Conservation (phyloP, 2,113 vertebrate genomes). For the Trinectes maculatus region DNA sequence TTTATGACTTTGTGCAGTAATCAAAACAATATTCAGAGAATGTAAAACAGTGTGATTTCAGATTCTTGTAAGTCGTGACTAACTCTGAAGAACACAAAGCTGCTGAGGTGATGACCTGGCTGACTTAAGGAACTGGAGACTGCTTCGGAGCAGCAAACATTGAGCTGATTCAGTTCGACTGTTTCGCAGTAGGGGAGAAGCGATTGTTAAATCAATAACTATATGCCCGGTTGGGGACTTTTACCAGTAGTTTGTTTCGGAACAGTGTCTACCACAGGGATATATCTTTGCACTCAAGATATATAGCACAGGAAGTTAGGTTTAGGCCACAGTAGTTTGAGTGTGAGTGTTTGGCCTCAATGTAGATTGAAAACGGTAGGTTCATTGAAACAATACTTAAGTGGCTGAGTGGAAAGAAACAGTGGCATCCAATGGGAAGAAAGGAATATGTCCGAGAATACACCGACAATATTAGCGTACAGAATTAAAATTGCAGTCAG, state of each 20-base stretch:
- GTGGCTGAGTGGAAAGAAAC: neutral
- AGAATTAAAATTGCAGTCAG: neutral
- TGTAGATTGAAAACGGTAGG: conserved; percentile 40
- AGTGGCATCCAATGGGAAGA: neutral
- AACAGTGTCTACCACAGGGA: neutral
- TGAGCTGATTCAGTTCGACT: conserved; percentile 20
- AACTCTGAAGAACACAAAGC: too few relatives aligned
- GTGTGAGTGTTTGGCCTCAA: conserved; percentile 51
- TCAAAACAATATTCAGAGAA: too few relatives aligned
- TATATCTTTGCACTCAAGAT: neutral
- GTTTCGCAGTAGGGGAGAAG: neutral
- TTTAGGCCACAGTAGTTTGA: conserved; percentile 68
- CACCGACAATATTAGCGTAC: neutral
- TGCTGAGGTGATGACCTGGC: neutral
- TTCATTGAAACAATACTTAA: conserved; percentile 38
- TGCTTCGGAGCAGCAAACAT: conserved; percentile 8
- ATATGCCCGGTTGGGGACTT: neutral
- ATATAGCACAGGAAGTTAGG: conserved; percentile 60
- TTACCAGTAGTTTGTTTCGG: neutral
- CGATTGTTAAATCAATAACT: neutral
- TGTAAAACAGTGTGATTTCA: too few relatives aligned
- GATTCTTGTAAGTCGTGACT: too few relatives aligned
- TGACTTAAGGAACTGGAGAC: too few relatives aligned
- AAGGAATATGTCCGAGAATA: neutral
- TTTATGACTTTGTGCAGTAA: too few relatives aligned